These are phyloP conservation scores for Pedionomus torquatus DNA, from an alignment of 2,113 vertebrate genomes.

Conservation along the genomic window DNA sequence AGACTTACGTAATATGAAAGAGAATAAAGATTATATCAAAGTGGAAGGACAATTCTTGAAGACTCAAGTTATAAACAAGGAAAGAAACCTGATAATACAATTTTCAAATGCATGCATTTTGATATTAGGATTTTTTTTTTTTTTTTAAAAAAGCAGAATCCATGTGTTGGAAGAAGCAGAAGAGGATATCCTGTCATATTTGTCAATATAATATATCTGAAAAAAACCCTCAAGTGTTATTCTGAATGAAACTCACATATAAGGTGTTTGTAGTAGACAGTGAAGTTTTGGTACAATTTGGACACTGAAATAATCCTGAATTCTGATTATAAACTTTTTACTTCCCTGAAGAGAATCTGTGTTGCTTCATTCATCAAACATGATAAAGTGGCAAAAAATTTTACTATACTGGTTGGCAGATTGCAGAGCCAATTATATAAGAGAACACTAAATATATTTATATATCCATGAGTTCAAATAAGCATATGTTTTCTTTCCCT, in stretches of 20 bases:
- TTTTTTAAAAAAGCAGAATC: not conserved
- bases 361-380: not conserved
- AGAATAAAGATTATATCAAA: not conserved
- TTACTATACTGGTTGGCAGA: not conserved
- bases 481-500: conserved; percentile 44
- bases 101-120: not conserved
- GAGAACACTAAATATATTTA: not conserved
- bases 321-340: not conserved
- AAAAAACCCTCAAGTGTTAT: not conserved
- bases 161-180: not conserved
- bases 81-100: not conserved
- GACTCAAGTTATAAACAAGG: not conserved
- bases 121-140: not conserved
- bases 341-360: not conserved
- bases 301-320: not conserved
- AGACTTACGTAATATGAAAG: not conserved
- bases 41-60: not conserved
- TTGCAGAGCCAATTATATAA: not conserved
- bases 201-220: not conserved
- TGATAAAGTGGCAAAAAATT: not conserved
- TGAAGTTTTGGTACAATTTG: not conserved
- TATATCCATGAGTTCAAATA: conserved; percentile 26
- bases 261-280: not conserved
- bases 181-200: not conserved
- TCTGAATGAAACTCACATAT: not conserved